Evolutionary conservation across 2,113 vertebrate species (phyloP).

Genomic region (Oryzias curvinotus): DNA sequence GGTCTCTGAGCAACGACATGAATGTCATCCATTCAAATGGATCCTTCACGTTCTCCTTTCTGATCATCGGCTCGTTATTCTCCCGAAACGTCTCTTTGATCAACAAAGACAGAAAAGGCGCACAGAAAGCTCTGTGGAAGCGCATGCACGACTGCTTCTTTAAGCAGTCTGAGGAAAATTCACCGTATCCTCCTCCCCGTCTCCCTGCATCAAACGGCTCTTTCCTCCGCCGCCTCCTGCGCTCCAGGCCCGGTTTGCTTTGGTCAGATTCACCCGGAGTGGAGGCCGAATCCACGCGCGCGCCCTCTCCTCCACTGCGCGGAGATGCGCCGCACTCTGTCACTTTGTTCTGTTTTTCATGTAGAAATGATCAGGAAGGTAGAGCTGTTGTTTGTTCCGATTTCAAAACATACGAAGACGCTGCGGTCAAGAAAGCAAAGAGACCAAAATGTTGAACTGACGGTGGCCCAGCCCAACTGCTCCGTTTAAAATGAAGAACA

Average conservation of each 20-base stretch:
- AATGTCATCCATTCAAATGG: neutral
- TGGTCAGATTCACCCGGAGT: slow-evolving; percentile 75
- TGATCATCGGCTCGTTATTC: neutral
- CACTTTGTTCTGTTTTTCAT: no score
- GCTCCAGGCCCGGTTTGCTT: slow-evolving; percentile 87
- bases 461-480: no score
- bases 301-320: slow-evolving; percentile 66
- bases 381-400: no score
- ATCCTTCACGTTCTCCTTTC: slow-evolving; percentile 8
- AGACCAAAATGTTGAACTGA: no score
- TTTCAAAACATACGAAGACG: no score
- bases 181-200: slow-evolving; percentile 80
- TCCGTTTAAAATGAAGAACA: no score
- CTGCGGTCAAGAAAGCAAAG: no score
- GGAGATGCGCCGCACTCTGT: no score
- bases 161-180: slow-evolving; percentile 66
- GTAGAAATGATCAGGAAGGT: no score
- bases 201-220: slow-evolving; percentile 8
- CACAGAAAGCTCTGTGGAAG: slow-evolving; percentile 20
- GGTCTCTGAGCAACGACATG: no score
- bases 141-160: slow-evolving; percentile 58
- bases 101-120: slow-evolving; percentile 47
- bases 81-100: no score
- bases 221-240: slow-evolving; percentile 45
- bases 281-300: slow-evolving; percentile 84